Base-by-base conservation (phyloP, 1,140 invertebrate genomes). In the Brachionus plicatilis region DNA sequence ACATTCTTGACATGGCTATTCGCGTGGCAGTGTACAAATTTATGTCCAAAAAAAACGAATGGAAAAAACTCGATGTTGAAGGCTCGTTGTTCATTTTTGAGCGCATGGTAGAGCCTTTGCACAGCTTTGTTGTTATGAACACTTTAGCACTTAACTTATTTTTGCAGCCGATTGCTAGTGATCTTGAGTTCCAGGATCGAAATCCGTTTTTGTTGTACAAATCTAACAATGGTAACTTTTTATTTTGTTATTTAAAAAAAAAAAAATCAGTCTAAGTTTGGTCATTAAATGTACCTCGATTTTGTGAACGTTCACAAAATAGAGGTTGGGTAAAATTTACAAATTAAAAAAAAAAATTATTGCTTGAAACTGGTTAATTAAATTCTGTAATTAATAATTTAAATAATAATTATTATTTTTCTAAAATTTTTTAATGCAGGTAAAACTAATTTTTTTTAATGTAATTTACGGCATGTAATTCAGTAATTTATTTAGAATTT, bases 81-180 rank as follows among this genome's bases (percentile, higher is more conserved):
- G 79, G 79, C 24, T 82, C 79, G 11, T 47, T 82, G 79, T 82
- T 82, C 12, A 65, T 82, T 56, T 82, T 82, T 47, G 79, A 82
- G n/a, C 79, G 79, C 27, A 82, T 82, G 79, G 79, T 82, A 12
- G 79, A 82, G 29, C 79, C 79, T 14, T 65, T 82, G 79, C 79
- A 82, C 20, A 82, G 79, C 43, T 82, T 82, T 68, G 79, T 68
- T 68, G 79, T 82, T 14, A 82, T 82, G 79, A 82, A 82, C 27
- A 82, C 79, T 37, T 50, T 82, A 9, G 79, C 79, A 9, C 79
- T 82, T 41, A 82, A 82, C 41, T 65, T 82, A 14, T 82, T 82
- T 14, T 20, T 82, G 43, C 79, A 82, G 24, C 65, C 79, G 53
- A 82, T 82, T 24, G 66, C 79, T 12, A 65, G 53, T 20, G 79